These are phyloP conservation scores for Anastrepha ludens DNA, from an alignment of 1,140 invertebrate species.

Conservation along the genomic window DNA sequence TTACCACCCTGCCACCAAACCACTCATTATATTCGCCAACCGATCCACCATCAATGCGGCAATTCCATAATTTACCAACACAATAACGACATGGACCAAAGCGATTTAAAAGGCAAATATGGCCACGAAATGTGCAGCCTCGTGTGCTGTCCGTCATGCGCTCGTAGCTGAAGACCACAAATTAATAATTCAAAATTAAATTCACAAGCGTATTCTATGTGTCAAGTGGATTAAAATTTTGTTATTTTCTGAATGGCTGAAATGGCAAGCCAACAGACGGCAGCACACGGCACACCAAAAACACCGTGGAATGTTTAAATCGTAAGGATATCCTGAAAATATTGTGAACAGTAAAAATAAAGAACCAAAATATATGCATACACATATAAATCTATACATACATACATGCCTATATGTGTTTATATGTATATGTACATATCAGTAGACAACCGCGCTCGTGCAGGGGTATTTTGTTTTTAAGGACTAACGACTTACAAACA, in stretches of 20 bases:
- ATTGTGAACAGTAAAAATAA: neutral
- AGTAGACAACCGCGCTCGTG: neutral
- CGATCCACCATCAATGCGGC: neutral
- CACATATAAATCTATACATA: too few species aligned
- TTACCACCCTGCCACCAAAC: neutral
- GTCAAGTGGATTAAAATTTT: conserved; percentile 39
- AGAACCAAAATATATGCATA: neutral
- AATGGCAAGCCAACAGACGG: neutral
- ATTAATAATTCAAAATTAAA: conserved; percentile 51
- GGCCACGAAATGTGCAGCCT: neutral
- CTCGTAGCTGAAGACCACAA: neutral
- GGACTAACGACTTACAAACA: neutral
- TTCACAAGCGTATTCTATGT: conserved; percentile 21
- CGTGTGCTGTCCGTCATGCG: neutral
- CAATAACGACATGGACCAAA: neutral
- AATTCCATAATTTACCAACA: conserved; percentile 3
- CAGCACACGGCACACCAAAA: neutral
- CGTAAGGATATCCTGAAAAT: conserved; percentile 9
- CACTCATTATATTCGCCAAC: too few species aligned
- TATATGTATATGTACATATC: neutral
- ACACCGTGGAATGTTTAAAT: neutral
- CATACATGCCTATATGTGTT: neutral
- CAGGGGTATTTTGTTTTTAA: neutral
- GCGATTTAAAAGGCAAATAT: neutral
- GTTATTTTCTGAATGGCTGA: conserved; percentile 11